Evolutionary conservation across 2,113 vertebrate genomes (phyloP), one percentile per base, ranked within the genome.

Genomic region (Sturnira hondurensis): DNA sequence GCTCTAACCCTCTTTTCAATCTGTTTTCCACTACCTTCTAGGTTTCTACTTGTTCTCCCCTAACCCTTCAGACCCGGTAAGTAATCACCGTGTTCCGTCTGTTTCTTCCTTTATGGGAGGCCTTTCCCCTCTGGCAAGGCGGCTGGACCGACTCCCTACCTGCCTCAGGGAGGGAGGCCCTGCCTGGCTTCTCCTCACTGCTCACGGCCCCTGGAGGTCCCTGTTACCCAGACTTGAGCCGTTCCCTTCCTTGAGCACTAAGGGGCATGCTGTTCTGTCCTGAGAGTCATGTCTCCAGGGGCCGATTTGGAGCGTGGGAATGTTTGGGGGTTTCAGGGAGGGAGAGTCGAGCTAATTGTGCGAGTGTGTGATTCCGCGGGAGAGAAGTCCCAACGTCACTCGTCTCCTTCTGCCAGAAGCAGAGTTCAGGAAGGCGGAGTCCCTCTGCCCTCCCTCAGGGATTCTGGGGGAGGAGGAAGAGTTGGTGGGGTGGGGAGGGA

Each of bases 21-120:
- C 17, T 92, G n/a, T 67, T 80, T 93, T 70, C 85, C 54, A 7
- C 50, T 33, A 15, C 58, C 86, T 94, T 96, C 65, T 96, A 99
- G 99, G 99, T 93, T 99, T 99, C 98, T 99, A 99, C 98, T 98
- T 99, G 95, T 99, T 99, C 98, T 99, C 99, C 68, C 98, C 99
- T 20, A 99, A 99, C 97, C 98, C 98, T 52, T 98, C 98, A 0
- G 99, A 99, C 96, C 99, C 99, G 0, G 99, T 99, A 98, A 98
- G 99, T 99, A 96, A 58, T 67, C 5, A 5, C 0, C 61, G 2
- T 15, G 14, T 58, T 26, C 50, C 28, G 56, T 73, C 77, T 56
- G 13, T 65, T 36, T 36, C 20, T 80, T 88, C 19, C 26, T 81
- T 56, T 61, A 36, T 28, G n/a, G 43, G 86, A 43, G 87, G 65